These are phyloP conservation scores for Liasis olivaceus DNA, from an alignment of 2,797 vertebrate genomes.

Conservation along the genomic window DNA sequence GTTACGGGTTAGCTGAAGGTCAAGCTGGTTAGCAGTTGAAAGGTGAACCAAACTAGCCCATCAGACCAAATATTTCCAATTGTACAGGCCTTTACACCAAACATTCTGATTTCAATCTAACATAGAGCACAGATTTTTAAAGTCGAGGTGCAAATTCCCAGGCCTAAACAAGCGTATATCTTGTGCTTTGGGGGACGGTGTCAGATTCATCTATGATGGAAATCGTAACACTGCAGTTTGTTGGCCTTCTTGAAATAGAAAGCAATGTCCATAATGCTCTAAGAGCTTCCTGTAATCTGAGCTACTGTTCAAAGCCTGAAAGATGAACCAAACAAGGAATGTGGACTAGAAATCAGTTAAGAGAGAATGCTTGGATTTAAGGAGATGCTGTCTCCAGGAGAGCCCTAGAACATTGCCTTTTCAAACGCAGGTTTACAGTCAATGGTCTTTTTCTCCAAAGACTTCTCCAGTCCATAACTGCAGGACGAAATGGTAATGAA, in stretches of 20 bases:
- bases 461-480: neutral
- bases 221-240: neutral
- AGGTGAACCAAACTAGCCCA: conserved; percentile 31
- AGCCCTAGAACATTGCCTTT: neutral
- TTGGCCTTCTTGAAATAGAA: neutral
- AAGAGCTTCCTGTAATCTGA: neutral
- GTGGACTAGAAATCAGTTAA: neutral
- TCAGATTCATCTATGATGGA: neutral
- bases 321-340: neutral
- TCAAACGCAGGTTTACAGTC: neutral
- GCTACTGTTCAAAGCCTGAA: neutral
- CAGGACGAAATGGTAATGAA: neutral
- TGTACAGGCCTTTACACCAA: neutral
- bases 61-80: conserved; percentile 26
- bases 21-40: conserved; percentile 41
- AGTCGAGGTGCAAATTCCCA: conserved; percentile 2
- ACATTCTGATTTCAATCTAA: conserved; percentile 6
- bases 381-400: too few relatives aligned
- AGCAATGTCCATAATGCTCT: neutral
- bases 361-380: neutral
- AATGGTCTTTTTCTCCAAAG: neutral
- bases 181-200: neutral
- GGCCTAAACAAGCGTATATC: conserved; percentile 13
- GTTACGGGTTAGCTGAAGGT: conserved; percentile 51
- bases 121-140: conserved; percentile 18